Base-by-base conservation (phyloP, 2,797 vertebrate genomes). In the Sciaenops ocellatus region DNA sequence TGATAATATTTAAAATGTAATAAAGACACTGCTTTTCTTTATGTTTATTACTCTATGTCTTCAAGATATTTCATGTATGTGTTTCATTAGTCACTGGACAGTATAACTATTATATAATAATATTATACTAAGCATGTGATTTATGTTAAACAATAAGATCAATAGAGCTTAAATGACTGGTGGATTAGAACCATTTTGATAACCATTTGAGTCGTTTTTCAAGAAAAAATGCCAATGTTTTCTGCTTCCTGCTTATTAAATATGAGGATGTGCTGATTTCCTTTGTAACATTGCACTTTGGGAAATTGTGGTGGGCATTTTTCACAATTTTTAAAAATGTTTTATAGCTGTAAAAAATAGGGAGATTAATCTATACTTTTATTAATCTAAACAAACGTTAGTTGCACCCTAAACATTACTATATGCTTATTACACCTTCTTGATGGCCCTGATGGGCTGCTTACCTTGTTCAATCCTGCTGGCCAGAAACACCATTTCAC, bases 381-480 rank as follows among this genome's bases (percentile, higher is more conserved):
- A n/a, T n/a, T n/a, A 2, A 30, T 34, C 3, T 24, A 41, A 50
- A 65, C 3, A 28, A 70, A 4, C 22, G 5, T 18, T 5, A 26
- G 1, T 4, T 46, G 3, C 54, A 68, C 17, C 16, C 17, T 48
- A 4, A 30, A 68, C 28, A 67, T 13, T 51, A 12, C 13, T 42
- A 24, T 6, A n/a, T 3, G 17, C 18, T 41, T 54, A 2, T 44
- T 7, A 26, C n/a, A 55, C 22, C 24, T 11, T 0, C 38, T 30
- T 26, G 24, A 54, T 3, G 5, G 50, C 1, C 8, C 34, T 6
- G 3, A 41, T 5, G 3, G 16, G 9, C 11, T 12, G 5, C 89
- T 86, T 85, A 98, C 98, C 98, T 97, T 99, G 98, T 92, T 99
- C 98, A 81, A 99, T 98, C 80, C 98, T 97, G 26, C 97, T 98